These are phyloP conservation scores for Onychomys arenicola DNA, from an alignment of 2,797 vertebrate genomes.

Conservation along the genomic window DNA sequence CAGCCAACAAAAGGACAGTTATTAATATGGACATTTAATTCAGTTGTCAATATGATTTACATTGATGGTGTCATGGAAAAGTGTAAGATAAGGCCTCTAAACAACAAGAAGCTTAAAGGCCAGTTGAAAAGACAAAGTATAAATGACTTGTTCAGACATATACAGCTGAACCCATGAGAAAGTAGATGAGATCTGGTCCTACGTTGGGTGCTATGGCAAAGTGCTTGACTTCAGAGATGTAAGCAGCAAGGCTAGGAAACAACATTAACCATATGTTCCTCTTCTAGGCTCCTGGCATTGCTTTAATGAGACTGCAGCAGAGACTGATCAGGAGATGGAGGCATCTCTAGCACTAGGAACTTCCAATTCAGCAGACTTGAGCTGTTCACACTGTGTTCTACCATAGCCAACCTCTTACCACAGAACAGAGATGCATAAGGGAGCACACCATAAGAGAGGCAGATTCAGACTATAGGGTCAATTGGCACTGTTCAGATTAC, in stretches of 20 bases:
- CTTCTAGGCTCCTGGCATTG: background rate
- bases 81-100: background rate
- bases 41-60: background rate
- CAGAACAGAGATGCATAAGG: background rate
- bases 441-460: background rate
- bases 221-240: conserved; percentile 28
- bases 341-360: background rate
- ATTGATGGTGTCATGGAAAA: background rate
- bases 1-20: background rate
- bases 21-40: conserved; percentile 24
- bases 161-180: background rate
- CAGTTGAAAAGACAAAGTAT: background rate
- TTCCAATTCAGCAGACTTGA: background rate
- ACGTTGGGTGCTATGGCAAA: background rate
- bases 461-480: background rate
- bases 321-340: background rate
- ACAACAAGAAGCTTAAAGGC: background rate
- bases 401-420: background rate
- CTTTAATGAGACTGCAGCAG: background rate
- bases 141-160: background rate
- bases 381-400: background rate
- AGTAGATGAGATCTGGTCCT: background rate
- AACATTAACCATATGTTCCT: background rate
- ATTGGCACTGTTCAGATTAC: background rate
- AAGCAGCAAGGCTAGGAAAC: background rate